These are phyloP conservation scores for Pseudachorutes palmiensis DNA, from an alignment of 1,140 invertebrate species.

Conservation along the genomic window DNA sequence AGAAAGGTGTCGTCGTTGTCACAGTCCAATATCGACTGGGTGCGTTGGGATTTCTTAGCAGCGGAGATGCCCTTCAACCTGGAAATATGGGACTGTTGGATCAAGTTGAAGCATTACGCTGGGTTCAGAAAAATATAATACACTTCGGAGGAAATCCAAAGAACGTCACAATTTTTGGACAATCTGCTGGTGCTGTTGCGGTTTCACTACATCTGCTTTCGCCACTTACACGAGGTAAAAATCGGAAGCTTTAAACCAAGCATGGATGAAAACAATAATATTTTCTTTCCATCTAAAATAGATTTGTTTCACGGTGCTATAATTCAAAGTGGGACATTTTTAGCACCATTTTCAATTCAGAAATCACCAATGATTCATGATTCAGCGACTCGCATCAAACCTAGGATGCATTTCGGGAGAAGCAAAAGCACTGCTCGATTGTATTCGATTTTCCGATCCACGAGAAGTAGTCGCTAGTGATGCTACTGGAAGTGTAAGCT, in stretches of 20 bases:
- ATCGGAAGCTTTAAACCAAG: neutral
- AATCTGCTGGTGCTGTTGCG: slow-evolving; percentile 58
- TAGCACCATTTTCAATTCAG: slow-evolving; percentile 32
- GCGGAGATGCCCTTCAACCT: slow-evolving; percentile 27
- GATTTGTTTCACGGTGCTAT: slow-evolving; percentile 29
- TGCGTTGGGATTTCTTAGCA: slow-evolving; percentile 26
- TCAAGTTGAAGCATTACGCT: slow-evolving; percentile 45
- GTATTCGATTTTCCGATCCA: slow-evolving; percentile 29
- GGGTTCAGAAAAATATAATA: slow-evolving; percentile 44
- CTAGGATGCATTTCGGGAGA: slow-evolving; percentile 26
- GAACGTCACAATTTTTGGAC: slow-evolving; percentile 45
- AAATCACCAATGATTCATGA: slow-evolving; percentile 24
- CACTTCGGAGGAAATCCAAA: slow-evolving; percentile 45
- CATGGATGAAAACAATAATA: neutral
- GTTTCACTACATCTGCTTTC: slow-evolving; percentile 85
- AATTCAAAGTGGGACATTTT: slow-evolving; percentile 29
- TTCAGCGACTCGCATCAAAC: slow-evolving; percentile 25
- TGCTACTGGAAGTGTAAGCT: slow-evolving; percentile 15
- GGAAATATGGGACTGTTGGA: slow-evolving; percentile 46
- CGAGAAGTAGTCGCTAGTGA: slow-evolving; percentile 29
- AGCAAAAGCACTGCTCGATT: slow-evolving; percentile 24
- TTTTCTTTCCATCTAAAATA: neutral
- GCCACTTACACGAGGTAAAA: slow-evolving; percentile 53
- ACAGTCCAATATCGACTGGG: slow-evolving; percentile 33
- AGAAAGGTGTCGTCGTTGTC: slow-evolving; percentile 34